Conservation (phyloP, 2,888 invertebrate species). For the Fissipunctia ypsillon region DNA sequence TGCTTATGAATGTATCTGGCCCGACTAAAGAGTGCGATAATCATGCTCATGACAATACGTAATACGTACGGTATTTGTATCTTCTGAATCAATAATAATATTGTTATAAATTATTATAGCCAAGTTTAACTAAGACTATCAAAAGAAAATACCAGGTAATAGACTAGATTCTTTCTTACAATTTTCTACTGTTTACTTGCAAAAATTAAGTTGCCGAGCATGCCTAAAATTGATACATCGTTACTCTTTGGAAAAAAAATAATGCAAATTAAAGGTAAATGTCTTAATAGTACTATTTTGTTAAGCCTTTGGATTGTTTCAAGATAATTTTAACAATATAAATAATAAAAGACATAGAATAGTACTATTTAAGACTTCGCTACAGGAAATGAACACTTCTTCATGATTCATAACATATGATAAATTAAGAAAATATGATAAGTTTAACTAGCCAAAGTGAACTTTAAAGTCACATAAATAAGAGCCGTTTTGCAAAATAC, state of each 20-base stretch:
- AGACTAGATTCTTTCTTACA: slow-evolving; percentile 40
- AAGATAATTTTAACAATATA: background rate
- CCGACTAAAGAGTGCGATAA: slow-evolving; percentile 60
- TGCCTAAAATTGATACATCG: slow-evolving; percentile 58
- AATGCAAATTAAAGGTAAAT: slow-evolving; percentile 50
- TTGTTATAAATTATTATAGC: slow-evolving; percentile 37
- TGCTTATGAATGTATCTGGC: slow-evolving; percentile 45
- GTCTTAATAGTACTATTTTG: slow-evolving; percentile 57
- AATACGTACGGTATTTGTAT: slow-evolving; percentile 50
- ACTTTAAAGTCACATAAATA: background rate
- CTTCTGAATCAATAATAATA: slow-evolving; percentile 31
- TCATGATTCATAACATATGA: slow-evolving; percentile 1
- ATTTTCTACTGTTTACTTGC: slow-evolving; percentile 44
- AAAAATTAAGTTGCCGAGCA: slow-evolving; percentile 57
- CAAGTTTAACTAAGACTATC: slow-evolving; percentile 51
- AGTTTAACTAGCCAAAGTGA: background rate
- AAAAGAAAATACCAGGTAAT: slow-evolving; percentile 44
- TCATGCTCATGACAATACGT: slow-evolving; percentile 62
- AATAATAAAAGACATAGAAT: slow-evolving; percentile 14
- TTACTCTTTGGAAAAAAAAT: slow-evolving; percentile 42
- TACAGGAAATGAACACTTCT: slow-evolving; percentile 55
- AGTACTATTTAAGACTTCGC: slow-evolving; percentile 59
- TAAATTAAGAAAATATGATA: background rate
- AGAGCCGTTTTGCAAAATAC: background rate
- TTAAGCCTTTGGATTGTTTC: background rate